Evolutionary conservation across 2,888 invertebrate genomes (phyloP).

Genomic region (Lucinisca nassula): DNA sequence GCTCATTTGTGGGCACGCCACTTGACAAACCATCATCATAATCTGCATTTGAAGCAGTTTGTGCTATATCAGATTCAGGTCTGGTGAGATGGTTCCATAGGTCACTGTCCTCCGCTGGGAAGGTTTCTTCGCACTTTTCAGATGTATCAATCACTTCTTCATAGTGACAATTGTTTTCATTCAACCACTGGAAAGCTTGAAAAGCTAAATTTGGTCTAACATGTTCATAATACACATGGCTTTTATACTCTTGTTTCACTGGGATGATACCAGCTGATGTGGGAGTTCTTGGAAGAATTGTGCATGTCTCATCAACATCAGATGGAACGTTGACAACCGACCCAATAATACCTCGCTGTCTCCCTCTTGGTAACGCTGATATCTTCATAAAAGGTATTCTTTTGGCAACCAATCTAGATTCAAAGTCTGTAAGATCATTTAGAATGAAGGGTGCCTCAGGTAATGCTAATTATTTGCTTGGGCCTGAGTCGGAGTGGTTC

Average conservation of each 20-base stretch:
- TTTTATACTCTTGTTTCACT: constrained; percentile 18
- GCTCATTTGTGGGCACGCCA: too few species aligned
- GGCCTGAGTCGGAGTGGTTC: not conserved
- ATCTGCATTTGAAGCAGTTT: too few species aligned
- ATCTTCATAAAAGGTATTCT: not conserved
- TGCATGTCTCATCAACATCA: constrained; percentile 1
- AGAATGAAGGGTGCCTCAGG: not conserved
- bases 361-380: too few species aligned
- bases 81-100: too few species aligned
- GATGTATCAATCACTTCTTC: too few species aligned
- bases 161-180: too few species aligned
- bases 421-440: constrained; percentile 3
- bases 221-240: constrained; percentile 19
- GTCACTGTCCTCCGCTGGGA: too few species aligned
- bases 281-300: not conserved
- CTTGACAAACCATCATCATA: too few species aligned
- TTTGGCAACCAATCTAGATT: not conserved
- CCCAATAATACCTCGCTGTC: constrained; percentile 2
- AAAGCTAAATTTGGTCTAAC: constrained; percentile 2
- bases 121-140: too few species aligned
- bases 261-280: constrained; percentile 20
- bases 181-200: constrained; percentile 7
- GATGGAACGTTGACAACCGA: too few species aligned
- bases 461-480: not conserved
- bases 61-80: too few species aligned